These are phyloP conservation scores for Nesidiocoris tenuis DNA, from an alignment of 2,888 invertebrate genomes.

Conservation along the genomic window DNA sequence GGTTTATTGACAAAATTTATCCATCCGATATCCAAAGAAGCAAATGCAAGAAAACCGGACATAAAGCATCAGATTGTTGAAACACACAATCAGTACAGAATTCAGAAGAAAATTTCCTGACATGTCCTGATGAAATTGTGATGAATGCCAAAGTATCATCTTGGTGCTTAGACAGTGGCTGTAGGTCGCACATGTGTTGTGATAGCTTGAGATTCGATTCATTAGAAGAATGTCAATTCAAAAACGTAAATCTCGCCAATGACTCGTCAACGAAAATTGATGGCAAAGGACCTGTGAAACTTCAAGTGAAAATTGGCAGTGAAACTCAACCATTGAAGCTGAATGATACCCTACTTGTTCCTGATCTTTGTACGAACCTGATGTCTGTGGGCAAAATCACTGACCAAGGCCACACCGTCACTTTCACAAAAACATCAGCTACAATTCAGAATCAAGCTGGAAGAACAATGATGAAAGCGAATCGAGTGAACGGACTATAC, in stretches of 20 bases:
- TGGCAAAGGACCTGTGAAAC: neutral
- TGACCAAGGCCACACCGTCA: constrained; percentile 6
- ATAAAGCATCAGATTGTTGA: neutral
- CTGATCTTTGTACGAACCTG: constrained; percentile 8
- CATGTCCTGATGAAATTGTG: neutral
- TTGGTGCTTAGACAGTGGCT: constrained; percentile 23
- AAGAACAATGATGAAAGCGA: neutral
- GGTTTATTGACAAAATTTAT: too few species aligned
- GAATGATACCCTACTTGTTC: neutral
- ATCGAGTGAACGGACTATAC: neutral
- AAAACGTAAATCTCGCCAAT: neutral
- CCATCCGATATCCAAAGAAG: too few species aligned
- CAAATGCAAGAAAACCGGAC: neutral
- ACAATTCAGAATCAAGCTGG: neutral
- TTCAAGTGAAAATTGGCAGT: neutral
- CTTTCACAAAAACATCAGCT: neutral
- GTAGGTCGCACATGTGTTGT: neutral
- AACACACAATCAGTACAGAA: neutral
- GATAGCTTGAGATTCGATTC: neutral
- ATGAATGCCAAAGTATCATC: neutral
- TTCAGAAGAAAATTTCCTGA: neutral
- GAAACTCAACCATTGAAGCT: neutral
- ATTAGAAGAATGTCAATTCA: neutral
- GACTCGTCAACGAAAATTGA: neutral
- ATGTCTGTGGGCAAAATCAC: constrained; percentile 22